phyloP scores from a whole-genome alignment of 2,113 vertebrate species.

The Cacatua alba region DNA sequence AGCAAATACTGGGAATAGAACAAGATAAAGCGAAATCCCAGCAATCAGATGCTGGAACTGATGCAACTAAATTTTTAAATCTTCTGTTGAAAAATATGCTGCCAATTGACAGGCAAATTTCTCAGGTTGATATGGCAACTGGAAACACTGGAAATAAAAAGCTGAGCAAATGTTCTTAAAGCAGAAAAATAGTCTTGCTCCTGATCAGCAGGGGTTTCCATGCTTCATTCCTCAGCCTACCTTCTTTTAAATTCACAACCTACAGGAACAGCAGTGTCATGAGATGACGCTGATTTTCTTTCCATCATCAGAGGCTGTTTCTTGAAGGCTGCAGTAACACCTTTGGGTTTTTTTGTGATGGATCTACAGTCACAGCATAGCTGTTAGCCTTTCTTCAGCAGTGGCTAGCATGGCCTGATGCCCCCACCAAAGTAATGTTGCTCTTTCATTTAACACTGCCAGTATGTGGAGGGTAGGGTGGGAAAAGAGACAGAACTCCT shows the following conservation, averaged over 20 bases:
- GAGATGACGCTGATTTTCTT: neutral
- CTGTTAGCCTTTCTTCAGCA: neutral
- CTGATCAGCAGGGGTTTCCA: constrained; percentile 56
- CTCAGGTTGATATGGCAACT: constrained; percentile 68
- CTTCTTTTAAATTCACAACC: neutral
- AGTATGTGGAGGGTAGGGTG: neutral
- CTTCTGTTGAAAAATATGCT: constrained; percentile 25
- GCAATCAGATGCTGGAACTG: neutral
- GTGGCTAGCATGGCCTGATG: neutral
- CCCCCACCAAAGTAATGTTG: neutral
- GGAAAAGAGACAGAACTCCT: neutral
- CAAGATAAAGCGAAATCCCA: neutral
- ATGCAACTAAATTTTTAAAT: neutral
- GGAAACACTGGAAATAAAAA: constrained; percentile 55
- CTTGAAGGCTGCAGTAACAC: neutral
- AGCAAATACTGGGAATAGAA: neutral
- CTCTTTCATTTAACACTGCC: neutral
- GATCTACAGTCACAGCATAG: fast-evolving
- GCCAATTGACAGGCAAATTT: constrained; percentile 31
- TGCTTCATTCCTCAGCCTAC: neutral
- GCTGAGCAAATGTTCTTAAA: constrained; percentile 29
- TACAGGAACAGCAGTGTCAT: constrained; percentile 14
- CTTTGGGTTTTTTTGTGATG: neutral
- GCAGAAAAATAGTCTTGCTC: constrained; percentile 15
- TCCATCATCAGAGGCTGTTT: neutral